These are phyloP conservation scores for Mallotus villosus DNA, from an alignment of 2,797 vertebrate species.

Conservation along the genomic window DNA sequence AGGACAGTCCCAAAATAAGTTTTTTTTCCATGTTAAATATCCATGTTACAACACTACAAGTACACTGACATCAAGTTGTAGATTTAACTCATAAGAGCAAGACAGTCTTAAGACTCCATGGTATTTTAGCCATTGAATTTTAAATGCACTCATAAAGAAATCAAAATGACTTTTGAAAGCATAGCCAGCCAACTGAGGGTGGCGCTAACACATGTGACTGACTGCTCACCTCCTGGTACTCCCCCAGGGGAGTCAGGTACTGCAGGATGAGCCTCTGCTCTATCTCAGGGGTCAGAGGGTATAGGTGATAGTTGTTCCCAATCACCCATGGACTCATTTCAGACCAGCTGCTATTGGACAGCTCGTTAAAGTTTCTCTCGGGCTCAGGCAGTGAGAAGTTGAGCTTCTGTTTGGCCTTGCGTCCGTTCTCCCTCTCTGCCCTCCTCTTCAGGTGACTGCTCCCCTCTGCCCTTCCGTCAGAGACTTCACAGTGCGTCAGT, in stretches of 20 bases:
- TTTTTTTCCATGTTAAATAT: no score
- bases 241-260: slow-evolving; percentile 95
- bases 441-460: slow-evolving; percentile 72
- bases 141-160: neutral
- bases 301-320: slow-evolving; percentile 95
- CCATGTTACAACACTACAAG: neutral
- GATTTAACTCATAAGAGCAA: slow-evolving; percentile 33
- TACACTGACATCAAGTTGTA: slow-evolving; percentile 65
- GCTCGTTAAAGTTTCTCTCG: slow-evolving; percentile 89
- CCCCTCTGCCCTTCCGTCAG: slow-evolving; percentile 48
- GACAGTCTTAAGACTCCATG: neutral
- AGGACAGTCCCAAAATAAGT: neutral
- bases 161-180: neutral
- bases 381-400: slow-evolving; percentile 87
- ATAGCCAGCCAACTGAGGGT: no score
- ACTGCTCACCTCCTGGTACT: slow-evolving; percentile 93
- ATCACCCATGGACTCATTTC: slow-evolving; percentile 99
- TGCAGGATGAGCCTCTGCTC: slow-evolving; percentile 97
- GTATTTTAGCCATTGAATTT: neutral
- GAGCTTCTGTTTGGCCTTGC: slow-evolving; percentile 89
- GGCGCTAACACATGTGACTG: neutral
- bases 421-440: slow-evolving; percentile 81
- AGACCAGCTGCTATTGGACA: slow-evolving; percentile 99
- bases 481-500: slow-evolving; percentile 58
- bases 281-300: slow-evolving; percentile 92